These are phyloP conservation scores for Chaetodon trifasciatus DNA, from an alignment of 2,797 vertebrate genomes.

Conservation along the genomic window DNA sequence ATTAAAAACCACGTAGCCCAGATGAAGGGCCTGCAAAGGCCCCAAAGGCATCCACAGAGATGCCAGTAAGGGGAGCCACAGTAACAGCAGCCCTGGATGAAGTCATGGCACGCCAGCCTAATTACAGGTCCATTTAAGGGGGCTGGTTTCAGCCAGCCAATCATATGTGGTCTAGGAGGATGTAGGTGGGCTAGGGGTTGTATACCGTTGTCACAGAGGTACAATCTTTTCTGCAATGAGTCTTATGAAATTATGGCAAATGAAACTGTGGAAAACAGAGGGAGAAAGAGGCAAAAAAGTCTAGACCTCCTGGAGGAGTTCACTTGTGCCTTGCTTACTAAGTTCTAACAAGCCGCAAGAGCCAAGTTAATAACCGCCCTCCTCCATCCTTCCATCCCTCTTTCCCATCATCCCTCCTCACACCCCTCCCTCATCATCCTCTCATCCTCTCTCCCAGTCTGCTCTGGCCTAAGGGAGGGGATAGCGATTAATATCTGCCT, in stretches of 20 bases:
- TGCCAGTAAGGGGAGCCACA: constrained; percentile 56
- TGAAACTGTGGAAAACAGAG: constrained; percentile 68
- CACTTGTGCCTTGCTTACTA: constrained; percentile 81
- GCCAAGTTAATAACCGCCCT: constrained; percentile 90
- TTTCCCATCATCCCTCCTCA: constrained; percentile 77
- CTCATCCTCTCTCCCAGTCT: constrained; percentile 74
- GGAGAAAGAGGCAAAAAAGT: constrained; percentile 42
- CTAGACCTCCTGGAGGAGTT: constrained; percentile 85
- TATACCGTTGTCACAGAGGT: constrained; percentile 1
- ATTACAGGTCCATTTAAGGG: constrained; percentile 54
- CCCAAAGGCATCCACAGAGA: constrained; percentile 56
- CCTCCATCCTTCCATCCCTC: constrained; percentile 79
- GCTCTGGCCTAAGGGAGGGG: constrained; percentile 88
- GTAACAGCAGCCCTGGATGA: constrained; percentile 62
- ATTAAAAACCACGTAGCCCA: constrained; percentile 75
- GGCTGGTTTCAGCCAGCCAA: constrained; percentile 58
- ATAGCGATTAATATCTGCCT: constrained; percentile 99
- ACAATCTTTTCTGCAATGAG: constrained; percentile 8
- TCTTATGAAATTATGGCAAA: constrained; percentile 70
- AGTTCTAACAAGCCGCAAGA: constrained; percentile 90
- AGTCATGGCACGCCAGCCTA: constrained; percentile 66
- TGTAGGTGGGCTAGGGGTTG: constrained; percentile 21
- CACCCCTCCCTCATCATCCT: constrained; percentile 86
- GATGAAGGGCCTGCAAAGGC: constrained; percentile 66
- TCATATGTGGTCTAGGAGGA: constrained; percentile 34